phyloP scores from a whole-genome alignment of 1,140 invertebrate species.

The Zaprionus lachaisei region DNA sequence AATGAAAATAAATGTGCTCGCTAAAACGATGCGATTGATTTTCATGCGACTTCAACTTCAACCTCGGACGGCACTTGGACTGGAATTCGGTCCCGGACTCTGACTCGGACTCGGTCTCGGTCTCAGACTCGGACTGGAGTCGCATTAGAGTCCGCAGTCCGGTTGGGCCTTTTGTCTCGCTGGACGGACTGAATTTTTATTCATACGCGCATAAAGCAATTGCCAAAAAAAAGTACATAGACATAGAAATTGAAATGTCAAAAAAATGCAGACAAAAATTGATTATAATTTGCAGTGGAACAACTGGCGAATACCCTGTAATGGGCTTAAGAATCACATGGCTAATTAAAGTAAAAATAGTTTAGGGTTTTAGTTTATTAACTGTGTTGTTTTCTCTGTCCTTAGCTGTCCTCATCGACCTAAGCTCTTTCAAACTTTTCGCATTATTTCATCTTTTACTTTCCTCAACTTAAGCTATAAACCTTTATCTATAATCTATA shows the following conservation, averaged over 20 bases:
- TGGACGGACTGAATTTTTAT: conserved; percentile 48
- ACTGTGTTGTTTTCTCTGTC: too few relatives aligned
- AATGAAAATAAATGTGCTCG: conserved; percentile 82
- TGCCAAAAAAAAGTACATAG: conserved; percentile 35
- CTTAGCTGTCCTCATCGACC: too few relatives aligned
- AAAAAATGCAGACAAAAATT: conserved; percentile 17
- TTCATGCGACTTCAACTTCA: conserved; percentile 34
- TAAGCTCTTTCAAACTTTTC: too few relatives aligned
- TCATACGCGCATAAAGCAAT: conserved; percentile 54
- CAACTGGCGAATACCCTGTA: conserved; percentile 2
- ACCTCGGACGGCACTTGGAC: neutral
- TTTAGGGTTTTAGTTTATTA: too few relatives aligned
- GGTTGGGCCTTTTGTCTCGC: conserved; percentile 4
- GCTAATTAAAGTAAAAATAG: too few relatives aligned
- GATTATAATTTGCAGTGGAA: neutral
- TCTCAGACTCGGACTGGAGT: neutral
- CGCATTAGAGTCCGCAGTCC: neutral
- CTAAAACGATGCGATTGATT: conserved; percentile 80
- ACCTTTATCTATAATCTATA: too few relatives aligned
- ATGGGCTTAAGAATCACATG: too few relatives aligned
- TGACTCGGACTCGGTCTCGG: too few relatives aligned
- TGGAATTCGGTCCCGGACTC: neutral
- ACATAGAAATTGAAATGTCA: conserved; percentile 11
- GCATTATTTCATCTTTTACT: too few relatives aligned
- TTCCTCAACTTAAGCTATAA: too few relatives aligned